Evolutionary conservation across 2,113 vertebrate species (phyloP).

Genomic region (Reinhardtius hippoglossoides): DNA sequence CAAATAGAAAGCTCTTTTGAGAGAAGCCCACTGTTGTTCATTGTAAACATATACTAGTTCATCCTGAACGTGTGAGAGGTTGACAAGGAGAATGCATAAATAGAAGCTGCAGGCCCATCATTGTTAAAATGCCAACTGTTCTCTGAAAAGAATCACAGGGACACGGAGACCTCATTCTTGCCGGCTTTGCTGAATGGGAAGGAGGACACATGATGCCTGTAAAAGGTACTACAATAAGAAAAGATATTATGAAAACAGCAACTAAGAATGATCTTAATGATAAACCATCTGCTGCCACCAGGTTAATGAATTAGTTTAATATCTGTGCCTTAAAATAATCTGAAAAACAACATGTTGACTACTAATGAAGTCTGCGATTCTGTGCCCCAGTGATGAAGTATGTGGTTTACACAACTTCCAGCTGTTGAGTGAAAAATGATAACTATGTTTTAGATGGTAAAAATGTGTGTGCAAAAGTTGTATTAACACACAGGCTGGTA

Average conservation of each 20-base stretch:
- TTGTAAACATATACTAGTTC: conserved; percentile 52
- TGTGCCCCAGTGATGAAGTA: too few species aligned
- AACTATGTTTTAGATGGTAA: conserved; percentile 8
- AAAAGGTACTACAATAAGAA: conserved; percentile 4
- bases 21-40: conserved; percentile 40
- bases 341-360: too few species aligned
- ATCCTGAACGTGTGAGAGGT: conserved; percentile 48
- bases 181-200: conserved; percentile 35
- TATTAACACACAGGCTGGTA: conserved; percentile 15
- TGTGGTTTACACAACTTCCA: background rate
- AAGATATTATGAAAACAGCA: background rate
- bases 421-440: conserved; percentile 29
- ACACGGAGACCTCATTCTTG: conserved; percentile 56
- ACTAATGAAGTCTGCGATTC: too few species aligned
- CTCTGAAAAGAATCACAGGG: conserved; percentile 60
- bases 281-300: background rate
- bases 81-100: conserved; percentile 71
- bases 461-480: conserved; percentile 17
- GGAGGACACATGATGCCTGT: conserved; percentile 1
- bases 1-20: conserved; percentile 13
- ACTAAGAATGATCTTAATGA: conserved; percentile 6
- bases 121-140: conserved; percentile 73
- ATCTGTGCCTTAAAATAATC: background rate
- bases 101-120: conserved; percentile 66
- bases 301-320: conserved; percentile 9